Conservation (phyloP, 2,797 vertebrate species). For the Cheirogaleus major region DNA sequence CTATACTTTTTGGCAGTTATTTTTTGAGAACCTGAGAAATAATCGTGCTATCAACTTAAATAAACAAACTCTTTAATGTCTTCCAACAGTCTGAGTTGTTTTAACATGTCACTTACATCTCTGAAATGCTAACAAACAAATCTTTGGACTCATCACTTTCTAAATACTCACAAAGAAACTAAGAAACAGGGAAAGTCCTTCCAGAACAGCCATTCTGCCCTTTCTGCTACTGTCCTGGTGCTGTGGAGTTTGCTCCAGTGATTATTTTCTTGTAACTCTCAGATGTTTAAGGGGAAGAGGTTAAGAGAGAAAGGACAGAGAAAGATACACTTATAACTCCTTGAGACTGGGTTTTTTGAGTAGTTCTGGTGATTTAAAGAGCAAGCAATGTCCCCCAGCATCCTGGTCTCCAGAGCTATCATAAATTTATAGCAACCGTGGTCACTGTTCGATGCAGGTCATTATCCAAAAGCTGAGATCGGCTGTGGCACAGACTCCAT, state of each 20-base stretch:
- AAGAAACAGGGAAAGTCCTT: not conserved
- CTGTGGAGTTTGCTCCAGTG: not conserved
- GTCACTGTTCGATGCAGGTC: not conserved
- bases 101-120: not conserved
- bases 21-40: not conserved
- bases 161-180: not conserved
- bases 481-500: not conserved
- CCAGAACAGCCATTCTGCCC: not conserved
- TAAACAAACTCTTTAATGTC: not conserved
- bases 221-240: not conserved
- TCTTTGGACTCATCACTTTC: not conserved
- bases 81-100: not conserved
- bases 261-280: not conserved
- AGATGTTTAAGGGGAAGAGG: not conserved
- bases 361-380: not conserved
- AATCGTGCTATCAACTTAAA: not conserved
- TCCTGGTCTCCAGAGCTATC: not conserved
- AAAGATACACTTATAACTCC: not conserved
- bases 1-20: not conserved
- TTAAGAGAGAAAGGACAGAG: not conserved
- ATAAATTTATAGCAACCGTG: not conserved
- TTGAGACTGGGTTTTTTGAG: not conserved
- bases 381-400: rapidly evolving
- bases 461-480: not conserved
- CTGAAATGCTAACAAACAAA: not conserved